Evolutionary conservation across 2,888 invertebrate genomes (phyloP).

Genomic region (Melitaea athalia): DNA sequence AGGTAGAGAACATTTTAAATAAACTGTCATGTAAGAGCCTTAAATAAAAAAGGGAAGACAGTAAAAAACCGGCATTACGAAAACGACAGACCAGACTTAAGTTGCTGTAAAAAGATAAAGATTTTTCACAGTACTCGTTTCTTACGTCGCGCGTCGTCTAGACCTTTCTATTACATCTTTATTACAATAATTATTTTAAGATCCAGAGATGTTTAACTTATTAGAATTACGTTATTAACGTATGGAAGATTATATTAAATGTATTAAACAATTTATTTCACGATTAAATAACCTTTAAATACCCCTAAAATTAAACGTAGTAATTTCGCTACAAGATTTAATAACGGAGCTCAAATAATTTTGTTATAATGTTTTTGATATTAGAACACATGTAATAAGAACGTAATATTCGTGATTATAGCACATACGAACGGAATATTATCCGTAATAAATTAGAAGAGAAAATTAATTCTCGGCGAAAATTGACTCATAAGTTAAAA

Average conservation of each 20-base stretch:
- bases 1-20: slow-evolving; percentile 28
- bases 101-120: slow-evolving; percentile 35
- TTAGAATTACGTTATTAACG: neutral
- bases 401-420: no score
- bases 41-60: slow-evolving; percentile 27
- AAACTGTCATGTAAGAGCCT: slow-evolving; percentile 36
- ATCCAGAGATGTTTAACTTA: neutral
- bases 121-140: slow-evolving; percentile 25
- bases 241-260: neutral
- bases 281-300: no score
- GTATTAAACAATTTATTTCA: no score
- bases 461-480: no score
- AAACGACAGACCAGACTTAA: slow-evolving; percentile 34
- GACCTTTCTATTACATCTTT: neutral
- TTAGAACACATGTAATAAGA: no score
- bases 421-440: no score
- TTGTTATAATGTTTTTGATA: neutral
- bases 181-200: neutral
- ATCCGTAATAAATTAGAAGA: no score
- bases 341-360: neutral
- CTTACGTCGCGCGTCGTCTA: slow-evolving; percentile 18
- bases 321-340: neutral
- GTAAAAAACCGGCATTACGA: slow-evolving; percentile 33
- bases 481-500: no score
- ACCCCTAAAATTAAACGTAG: neutral